Evolutionary conservation across 2,888 invertebrate genomes (phyloP), one percentile per base, ranked within the genome.

Genomic region (Drosophila engyochracea): DNA sequence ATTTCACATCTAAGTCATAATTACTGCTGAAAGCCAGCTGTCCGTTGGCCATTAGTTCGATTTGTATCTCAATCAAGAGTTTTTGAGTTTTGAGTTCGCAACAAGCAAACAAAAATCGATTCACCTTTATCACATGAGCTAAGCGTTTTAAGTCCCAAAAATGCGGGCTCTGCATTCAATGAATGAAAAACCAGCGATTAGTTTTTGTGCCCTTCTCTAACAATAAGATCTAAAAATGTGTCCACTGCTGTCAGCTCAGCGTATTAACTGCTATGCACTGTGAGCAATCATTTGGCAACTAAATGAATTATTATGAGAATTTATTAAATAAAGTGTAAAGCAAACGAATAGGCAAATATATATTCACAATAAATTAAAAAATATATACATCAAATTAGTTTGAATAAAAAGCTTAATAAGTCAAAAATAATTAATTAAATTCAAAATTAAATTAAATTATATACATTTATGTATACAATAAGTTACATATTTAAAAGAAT

Each of bases 211-310:
- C 19, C 39, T 49, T 54, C 22, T 6, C 61, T 44, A 25, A 58
- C 33, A 61, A 69, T 68, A 49, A 37, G 61, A 69, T 67, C 69
- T 80, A 57, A 52, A 72, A 76, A 71, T 70, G 3, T 85, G 69
- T 35, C 73, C 83, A 61, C 58, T 69, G 70, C 77, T 85, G 86
- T 81, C 53, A 57, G 60, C 39, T 58, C 33, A 22, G 35, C 49
- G 28, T 16, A 31, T 44, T 30, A 28, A 52, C 31, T n/a, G 39
- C 14, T 16, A 0, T n/a, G 37, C 71, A 76, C 70, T 62, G 58
- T 1, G 19, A 49, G 4, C 31, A 33, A 58, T n/a, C 7, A 14
- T 25, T 14, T 3, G 12, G 19, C 33, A 35, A 19, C 3, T 4
- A 33, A 35, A 35, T 35, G 28, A 1, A 30, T 28, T 51, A 12